These are phyloP conservation scores for Drosophila triauraria DNA, from an alignment of 1,140 invertebrate species.

Conservation along the genomic window DNA sequence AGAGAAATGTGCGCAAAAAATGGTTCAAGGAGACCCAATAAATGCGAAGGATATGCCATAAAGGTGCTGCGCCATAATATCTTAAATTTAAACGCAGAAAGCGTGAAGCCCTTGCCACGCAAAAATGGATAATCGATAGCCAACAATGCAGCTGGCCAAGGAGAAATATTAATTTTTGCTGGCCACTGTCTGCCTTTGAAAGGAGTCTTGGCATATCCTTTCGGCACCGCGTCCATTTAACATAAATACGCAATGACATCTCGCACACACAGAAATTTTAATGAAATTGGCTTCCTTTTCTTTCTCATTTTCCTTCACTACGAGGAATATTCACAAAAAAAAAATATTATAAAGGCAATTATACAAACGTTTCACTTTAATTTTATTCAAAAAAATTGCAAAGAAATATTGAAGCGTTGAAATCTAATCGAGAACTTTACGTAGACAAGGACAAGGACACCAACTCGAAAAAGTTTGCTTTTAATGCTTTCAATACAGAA, in stretches of 20 bases:
- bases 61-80: not conserved
- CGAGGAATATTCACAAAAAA: not conserved
- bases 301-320: conserved; percentile 50
- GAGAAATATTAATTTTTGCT: conserved; percentile 17
- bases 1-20: conserved; percentile 1
- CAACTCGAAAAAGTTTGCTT: too few species aligned
- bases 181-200: conserved; percentile 29
- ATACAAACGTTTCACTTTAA: not conserved
- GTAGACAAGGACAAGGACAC: too few species aligned
- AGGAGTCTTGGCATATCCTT: conserved; percentile 29
- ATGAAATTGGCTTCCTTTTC: conserved; percentile 58
- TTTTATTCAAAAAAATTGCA: too few species aligned
- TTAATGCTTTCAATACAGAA: not conserved
- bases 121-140: conserved; percentile 20
- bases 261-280: conserved; percentile 36
- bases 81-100: conserved; percentile 19
- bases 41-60: conserved; percentile 13
- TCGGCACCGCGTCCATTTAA: conserved; percentile 61
- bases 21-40: not conserved
- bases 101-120: not conserved
- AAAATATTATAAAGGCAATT: not conserved
- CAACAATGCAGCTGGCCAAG: conserved; percentile 1
- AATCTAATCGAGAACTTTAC: not conserved
- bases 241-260: conserved; percentile 74
- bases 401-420: too few species aligned